Conservation (phyloP, 2,113 vertebrate genomes). For the Dunckerocampus dactyliophorus region DNA sequence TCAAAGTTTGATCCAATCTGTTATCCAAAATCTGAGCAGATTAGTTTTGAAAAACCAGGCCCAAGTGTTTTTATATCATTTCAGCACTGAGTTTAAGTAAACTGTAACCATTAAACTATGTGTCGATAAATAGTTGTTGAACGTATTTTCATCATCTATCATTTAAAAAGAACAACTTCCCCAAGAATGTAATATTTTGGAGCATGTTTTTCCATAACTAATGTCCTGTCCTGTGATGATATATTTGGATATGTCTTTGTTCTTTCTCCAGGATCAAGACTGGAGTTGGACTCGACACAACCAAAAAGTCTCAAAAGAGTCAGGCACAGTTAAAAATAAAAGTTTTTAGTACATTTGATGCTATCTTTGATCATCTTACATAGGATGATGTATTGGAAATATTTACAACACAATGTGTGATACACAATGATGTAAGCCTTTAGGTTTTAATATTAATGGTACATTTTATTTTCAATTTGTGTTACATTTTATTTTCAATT, state of each 20-base stretch:
- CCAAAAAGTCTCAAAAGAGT: constrained; percentile 1
- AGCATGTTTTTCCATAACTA: not conserved
- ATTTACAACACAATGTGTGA: constrained; percentile 12
- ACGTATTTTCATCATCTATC: not conserved
- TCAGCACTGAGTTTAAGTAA: not conserved
- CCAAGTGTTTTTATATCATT: not conserved
- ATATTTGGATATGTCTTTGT: constrained; percentile 9
- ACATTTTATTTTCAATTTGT: constrained; percentile 16
- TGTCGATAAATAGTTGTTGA: not conserved
- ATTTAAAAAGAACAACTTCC: not conserved
- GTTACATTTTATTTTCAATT: constrained; percentile 13
- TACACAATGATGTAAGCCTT: constrained; percentile 21
- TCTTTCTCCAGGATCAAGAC: constrained; percentile 78
- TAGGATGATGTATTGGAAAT: constrained; percentile 10
- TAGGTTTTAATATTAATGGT: constrained; percentile 28
- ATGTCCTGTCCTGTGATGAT: not conserved
- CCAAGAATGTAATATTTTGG: not conserved
- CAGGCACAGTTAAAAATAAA: not conserved
- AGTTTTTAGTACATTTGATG: constrained; percentile 20
- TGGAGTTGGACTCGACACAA: constrained; percentile 85
- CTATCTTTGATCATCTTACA: constrained; percentile 16
- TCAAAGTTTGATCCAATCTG: too few species aligned
- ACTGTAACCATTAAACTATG: not conserved
- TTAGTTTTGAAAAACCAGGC: too few species aligned
- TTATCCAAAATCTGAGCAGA: too few species aligned